These are phyloP conservation scores for Diadophis punctatus DNA, from an alignment of 2,113 vertebrate species.

Conservation along the genomic window DNA sequence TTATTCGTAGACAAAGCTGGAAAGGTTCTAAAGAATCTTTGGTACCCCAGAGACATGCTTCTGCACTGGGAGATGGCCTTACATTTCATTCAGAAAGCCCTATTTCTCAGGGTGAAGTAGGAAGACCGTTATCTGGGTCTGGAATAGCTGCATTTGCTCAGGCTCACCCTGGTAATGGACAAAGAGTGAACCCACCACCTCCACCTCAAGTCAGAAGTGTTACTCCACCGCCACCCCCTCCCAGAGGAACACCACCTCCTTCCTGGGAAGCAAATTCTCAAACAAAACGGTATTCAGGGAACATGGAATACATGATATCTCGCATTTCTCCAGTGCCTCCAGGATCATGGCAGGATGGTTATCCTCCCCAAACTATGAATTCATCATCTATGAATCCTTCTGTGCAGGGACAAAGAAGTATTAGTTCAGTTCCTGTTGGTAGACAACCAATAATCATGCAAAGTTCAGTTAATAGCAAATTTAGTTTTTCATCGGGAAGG, in stretches of 20 bases:
- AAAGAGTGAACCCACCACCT: constrained; percentile 84
- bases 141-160: constrained; percentile 79
- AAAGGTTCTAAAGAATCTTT: constrained; percentile 96
- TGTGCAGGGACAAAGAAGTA: constrained; percentile 81
- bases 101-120: constrained; percentile 78
- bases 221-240: constrained; percentile 86
- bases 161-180: constrained; percentile 76
- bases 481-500: constrained; percentile 83
- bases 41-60: constrained; percentile 81
- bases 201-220: constrained; percentile 88
- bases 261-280: constrained; percentile 88
- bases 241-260: constrained; percentile 76
- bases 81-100: constrained; percentile 88
- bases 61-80: constrained; percentile 78
- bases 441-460: constrained; percentile 97
- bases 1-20: constrained; percentile 91
- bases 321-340: constrained; percentile 93
- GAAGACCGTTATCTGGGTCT: constrained; percentile 78
- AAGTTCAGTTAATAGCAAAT: constrained; percentile 83
- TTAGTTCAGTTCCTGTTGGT: constrained; percentile 83
- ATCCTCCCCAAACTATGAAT: constrained; percentile 71
- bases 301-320: constrained; percentile 87
- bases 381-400: constrained; percentile 66
- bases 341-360: constrained; percentile 85
- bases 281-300: constrained; percentile 91